Conservation (phyloP, 2,113 vertebrate genomes). For the Noturus placidus region DNA sequence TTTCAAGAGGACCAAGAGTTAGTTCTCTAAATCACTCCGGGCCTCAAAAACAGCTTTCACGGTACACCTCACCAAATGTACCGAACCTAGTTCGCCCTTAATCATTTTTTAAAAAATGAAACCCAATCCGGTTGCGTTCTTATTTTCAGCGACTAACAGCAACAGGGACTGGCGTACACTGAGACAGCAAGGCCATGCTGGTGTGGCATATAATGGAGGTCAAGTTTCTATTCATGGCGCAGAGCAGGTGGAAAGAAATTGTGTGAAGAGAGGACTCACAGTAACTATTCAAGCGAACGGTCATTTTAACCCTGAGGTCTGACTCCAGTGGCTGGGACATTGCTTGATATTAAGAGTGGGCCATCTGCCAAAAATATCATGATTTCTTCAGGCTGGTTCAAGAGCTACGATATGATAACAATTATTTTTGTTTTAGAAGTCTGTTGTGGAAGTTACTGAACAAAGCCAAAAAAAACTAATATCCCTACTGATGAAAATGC, state of each 20-base stretch:
- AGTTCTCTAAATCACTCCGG: too few species aligned
- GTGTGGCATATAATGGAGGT: slow-evolving; percentile 25
- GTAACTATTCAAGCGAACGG: background rate
- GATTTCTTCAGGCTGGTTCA: too few species aligned
- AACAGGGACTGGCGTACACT: background rate
- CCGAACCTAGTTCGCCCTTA: background rate
- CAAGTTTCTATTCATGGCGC: slow-evolving; percentile 31
- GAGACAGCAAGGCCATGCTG: background rate
- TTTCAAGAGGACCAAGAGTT: background rate
- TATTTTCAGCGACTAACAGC: background rate
- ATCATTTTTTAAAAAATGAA: background rate
- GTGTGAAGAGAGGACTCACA: background rate
- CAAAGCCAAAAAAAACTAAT: too few species aligned
- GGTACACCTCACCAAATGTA: background rate
- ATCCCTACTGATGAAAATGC: too few species aligned
- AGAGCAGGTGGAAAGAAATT: background rate
- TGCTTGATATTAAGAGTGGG: too few species aligned
- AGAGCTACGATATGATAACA: too few species aligned
- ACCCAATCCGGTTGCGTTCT: background rate
- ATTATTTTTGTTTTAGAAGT: too few species aligned
- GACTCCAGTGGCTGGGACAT: background rate
- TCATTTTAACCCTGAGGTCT: background rate
- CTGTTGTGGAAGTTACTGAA: too few species aligned
- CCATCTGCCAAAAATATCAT: too few species aligned
- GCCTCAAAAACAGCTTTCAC: background rate